These are phyloP conservation scores for Caranx ignobilis DNA, from an alignment of 2,113 vertebrate species.

Conservation along the genomic window DNA sequence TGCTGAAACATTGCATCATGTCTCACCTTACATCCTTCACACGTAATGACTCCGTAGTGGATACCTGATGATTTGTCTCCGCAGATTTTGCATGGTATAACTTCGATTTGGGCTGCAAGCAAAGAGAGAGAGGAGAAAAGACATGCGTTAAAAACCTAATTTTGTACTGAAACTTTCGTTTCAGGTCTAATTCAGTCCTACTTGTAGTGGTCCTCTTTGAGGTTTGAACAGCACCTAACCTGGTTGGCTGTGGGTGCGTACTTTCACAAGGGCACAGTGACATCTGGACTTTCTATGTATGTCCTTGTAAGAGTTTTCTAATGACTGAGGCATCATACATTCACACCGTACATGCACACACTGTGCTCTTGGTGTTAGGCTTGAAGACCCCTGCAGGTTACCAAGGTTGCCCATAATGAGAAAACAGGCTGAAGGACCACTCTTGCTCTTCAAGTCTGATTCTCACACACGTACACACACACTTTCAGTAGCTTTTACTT, in stretches of 20 bases:
- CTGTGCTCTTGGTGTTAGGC: conserved; percentile 34
- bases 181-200: conserved; percentile 20
- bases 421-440: conserved; percentile 43
- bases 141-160: conserved; percentile 5
- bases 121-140: conserved; percentile 46
- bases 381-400: conserved; percentile 64
- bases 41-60: conserved; percentile 99
- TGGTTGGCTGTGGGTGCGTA: conserved; percentile 21
- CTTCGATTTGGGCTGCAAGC: conserved; percentile 98
- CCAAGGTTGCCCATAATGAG: conserved; percentile 53
- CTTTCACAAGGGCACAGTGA: conserved; percentile 72
- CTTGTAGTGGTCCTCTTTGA: conserved; percentile 56
- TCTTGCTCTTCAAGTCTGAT: conserved; percentile 12
- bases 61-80: conserved; percentile 99
- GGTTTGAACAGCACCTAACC: conserved; percentile 28
- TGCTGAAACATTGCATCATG: neutral
- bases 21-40: conserved; percentile 98
- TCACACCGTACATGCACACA: conserved; percentile 6
- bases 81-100: conserved; percentile 99
- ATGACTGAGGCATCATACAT: conserved; percentile 26
- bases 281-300: conserved; percentile 54
- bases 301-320: conserved; percentile 52
- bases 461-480: neutral
- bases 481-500: neutral
- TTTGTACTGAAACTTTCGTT: conserved; percentile 3